These are phyloP conservation scores for Zeus faber DNA, from an alignment of 2,113 vertebrate genomes.

Conservation along the genomic window DNA sequence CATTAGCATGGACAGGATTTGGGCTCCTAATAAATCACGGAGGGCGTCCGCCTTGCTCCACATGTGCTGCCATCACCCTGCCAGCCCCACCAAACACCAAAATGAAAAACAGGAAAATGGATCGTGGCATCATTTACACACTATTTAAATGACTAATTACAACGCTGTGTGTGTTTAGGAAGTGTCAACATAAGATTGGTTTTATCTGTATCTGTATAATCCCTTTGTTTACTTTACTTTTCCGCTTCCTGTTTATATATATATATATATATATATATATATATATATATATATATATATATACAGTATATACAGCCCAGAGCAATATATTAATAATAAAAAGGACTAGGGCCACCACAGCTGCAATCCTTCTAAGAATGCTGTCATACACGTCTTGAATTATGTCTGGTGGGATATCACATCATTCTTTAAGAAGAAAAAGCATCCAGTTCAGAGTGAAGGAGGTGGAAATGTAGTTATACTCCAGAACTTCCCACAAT, in stretches of 20 bases:
- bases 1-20: conserved; percentile 54
- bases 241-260: background rate
- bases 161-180: background rate
- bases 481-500: too few species aligned
- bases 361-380: too few species aligned
- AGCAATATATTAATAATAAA: too few species aligned
- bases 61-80: background rate
- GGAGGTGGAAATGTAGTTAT: too few species aligned
- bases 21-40: conserved; percentile 50
- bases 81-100: conserved; percentile 1
- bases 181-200: background rate
- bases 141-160: background rate
- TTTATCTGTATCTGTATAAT: background rate
- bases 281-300: background rate
- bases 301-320: background rate
- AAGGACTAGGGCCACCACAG: too few species aligned
- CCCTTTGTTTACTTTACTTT: background rate
- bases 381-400: too few species aligned
- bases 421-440: too few species aligned
- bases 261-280: background rate
- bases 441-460: too few species aligned
- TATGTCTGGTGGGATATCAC: too few species aligned
- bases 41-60: conserved; percentile 12
- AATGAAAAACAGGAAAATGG: background rate
- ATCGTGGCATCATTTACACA: background rate